phyloP scores from a whole-genome alignment of 2,797 vertebrate genomes.

The Thalassophryne amazonica region DNA sequence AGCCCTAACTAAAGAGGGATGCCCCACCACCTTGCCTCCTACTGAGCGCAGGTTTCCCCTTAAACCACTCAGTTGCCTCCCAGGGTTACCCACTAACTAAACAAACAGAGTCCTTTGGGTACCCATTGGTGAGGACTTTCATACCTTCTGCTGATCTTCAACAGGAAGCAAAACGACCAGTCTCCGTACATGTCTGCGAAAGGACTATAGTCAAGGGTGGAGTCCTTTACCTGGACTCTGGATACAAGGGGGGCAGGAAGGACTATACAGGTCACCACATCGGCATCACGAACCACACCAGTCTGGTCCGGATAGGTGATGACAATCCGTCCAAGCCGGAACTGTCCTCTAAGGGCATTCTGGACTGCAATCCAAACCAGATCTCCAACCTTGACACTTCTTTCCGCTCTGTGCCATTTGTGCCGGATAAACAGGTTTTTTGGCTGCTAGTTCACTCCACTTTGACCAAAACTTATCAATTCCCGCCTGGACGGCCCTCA shows the following conservation, averaged over 20 bases:
- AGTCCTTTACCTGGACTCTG: too few species aligned
- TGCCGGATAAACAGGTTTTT: slow-evolving; percentile 12
- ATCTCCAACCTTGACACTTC: slow-evolving; percentile 7
- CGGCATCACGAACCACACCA: neutral
- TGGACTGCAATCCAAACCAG: too few species aligned
- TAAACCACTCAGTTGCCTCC: neutral
- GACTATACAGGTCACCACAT: neutral
- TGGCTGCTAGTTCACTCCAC: slow-evolving; percentile 15
- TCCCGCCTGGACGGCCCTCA: slow-evolving; percentile 7
- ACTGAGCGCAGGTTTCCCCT: slow-evolving; percentile 1
- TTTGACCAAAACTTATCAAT: slow-evolving; percentile 19
- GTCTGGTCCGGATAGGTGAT: neutral
- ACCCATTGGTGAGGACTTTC: too few species aligned
- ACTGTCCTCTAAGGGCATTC: too few species aligned
- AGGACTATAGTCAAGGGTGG: too few species aligned
- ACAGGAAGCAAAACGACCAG: too few species aligned
- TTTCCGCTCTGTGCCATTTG: slow-evolving; percentile 10
- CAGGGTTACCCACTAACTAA: neutral
- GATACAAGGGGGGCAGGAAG: too few species aligned
- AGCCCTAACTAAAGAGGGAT: neutral
- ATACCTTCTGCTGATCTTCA: too few species aligned
- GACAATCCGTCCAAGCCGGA: neutral
- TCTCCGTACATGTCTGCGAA: neutral
- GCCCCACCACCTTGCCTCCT: neutral
- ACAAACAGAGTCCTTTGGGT: too few species aligned